Evolutionary conservation across 2,888 invertebrate species (phyloP).

Genomic region (Sturmia bella): DNA sequence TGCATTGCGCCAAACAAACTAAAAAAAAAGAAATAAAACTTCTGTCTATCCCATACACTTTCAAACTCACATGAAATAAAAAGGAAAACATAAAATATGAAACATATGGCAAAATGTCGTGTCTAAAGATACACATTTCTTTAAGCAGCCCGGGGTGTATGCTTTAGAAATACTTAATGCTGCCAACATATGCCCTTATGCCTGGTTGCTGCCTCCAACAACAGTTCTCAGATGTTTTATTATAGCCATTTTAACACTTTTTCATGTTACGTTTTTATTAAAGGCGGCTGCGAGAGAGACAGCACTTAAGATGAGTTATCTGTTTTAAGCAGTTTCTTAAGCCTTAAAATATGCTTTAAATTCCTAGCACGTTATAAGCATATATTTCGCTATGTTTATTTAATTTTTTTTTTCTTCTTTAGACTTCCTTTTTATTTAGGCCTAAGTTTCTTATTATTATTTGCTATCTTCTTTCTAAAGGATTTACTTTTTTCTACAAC

Average conservation of each 20-base stretch:
- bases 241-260: slow-evolving; percentile 47
- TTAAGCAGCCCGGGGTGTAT: slow-evolving; percentile 3
- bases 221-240: slow-evolving; percentile 48
- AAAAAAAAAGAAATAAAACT: background rate
- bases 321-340: slow-evolving; percentile 46
- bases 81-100: slow-evolving; percentile 60
- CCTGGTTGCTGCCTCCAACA: slow-evolving; percentile 2
- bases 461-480: slow-evolving; percentile 3
- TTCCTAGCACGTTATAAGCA: slow-evolving; percentile 67
- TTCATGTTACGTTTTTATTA: slow-evolving; percentile 33
- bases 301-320: slow-evolving; percentile 58
- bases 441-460: slow-evolving; percentile 5
- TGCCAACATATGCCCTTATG: slow-evolving; percentile 34
- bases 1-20: slow-evolving; percentile 65
- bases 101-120: slow-evolving; percentile 67
- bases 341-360: slow-evolving; percentile 65
- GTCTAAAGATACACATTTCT: slow-evolving; percentile 29
- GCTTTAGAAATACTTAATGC: slow-evolving; percentile 6
- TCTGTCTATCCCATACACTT: background rate
- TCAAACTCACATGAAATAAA: slow-evolving; percentile 3
- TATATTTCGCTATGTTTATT: slow-evolving; percentile 56
- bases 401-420: slow-evolving; percentile 7
- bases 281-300: background rate
- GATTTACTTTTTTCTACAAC: slow-evolving; percentile 21
- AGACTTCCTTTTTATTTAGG: slow-evolving; percentile 2